Conservation (phyloP, 2,888 invertebrate genomes). For the Monopis laevigella region DNA sequence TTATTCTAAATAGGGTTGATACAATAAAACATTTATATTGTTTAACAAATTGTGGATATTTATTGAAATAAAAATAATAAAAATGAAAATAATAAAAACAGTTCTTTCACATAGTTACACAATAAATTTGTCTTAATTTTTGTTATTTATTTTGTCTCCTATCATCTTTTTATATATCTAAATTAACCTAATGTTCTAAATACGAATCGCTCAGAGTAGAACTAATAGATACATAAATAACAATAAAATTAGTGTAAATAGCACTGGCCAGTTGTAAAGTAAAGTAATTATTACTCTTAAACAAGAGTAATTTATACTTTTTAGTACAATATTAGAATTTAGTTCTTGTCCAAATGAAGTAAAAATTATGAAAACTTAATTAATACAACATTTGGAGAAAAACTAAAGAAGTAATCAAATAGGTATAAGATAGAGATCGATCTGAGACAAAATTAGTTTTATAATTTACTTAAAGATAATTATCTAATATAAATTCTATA, state of each 20-base stretch:
- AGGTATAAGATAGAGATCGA: constrained; percentile 14
- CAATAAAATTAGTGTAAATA: neutral
- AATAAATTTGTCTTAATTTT: constrained; percentile 64
- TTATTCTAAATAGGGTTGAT: constrained; percentile 21
- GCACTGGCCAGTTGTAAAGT: neutral
- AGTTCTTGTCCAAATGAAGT: constrained; percentile 36
- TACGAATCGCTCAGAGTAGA: neutral
- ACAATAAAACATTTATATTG: constrained; percentile 37
- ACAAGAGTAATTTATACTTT: constrained; percentile 9
- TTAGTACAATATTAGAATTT: constrained; percentile 13
- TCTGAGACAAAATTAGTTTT: constrained; percentile 55
- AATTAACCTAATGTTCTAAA: neutral
- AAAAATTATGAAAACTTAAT: constrained; percentile 15
- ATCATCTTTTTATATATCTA: constrained; percentile 18
- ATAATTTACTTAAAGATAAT: constrained; percentile 60
- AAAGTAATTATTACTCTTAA: constrained; percentile 1
- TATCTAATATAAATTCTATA: constrained; percentile 65
- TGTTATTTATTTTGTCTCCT: constrained; percentile 48
- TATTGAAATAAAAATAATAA: constrained; percentile 69
- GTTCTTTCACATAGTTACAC: constrained; percentile 63
- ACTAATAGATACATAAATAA: neutral
- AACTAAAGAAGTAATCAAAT: constrained; percentile 30
- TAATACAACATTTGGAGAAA: constrained; percentile 38
- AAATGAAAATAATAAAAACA: constrained; percentile 68
- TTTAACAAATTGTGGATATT: constrained; percentile 68